Conservation (phyloP, 2,113 vertebrate genomes). For the Neolamprologus kungweensis region DNA sequence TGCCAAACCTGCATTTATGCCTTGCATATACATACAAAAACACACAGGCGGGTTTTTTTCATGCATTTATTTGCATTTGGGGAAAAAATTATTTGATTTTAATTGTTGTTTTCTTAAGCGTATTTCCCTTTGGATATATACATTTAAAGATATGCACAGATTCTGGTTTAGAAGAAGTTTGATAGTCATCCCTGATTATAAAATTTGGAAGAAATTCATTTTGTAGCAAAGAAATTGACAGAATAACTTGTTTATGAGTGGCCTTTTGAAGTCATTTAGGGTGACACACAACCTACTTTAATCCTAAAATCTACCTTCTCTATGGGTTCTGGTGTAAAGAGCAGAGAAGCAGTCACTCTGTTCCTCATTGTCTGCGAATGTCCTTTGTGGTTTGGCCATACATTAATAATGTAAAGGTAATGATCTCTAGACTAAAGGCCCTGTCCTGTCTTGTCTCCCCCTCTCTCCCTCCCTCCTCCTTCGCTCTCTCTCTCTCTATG, state of each 20-base stretch:
- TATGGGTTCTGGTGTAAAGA: constrained; percentile 10
- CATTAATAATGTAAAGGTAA: constrained; percentile 77
- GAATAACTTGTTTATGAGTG: background rate
- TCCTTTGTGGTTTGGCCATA: constrained; percentile 73
- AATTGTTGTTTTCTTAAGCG: background rate
- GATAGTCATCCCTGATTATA: background rate
- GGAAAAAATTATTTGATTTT: background rate
- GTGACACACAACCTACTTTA: background rate
- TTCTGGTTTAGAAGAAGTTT: background rate
- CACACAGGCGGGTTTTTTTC: background rate
- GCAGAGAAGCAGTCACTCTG: constrained; percentile 24
- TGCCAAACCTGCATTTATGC: constrained; percentile 20
- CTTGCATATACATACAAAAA: background rate
- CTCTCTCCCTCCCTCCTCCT: background rate
- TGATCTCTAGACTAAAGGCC: constrained; percentile 73
- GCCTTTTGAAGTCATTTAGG: background rate
- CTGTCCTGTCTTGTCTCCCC: constrained; percentile 55
- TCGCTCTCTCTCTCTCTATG: background rate
- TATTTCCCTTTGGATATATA: background rate
- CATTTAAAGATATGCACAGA: background rate
- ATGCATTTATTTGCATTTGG: background rate
- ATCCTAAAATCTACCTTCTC: background rate
- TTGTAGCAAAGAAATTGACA: background rate
- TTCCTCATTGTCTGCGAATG: constrained; percentile 57
- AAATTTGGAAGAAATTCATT: background rate